phyloP scores from a whole-genome alignment of 2,888 invertebrate genomes.

The Antitype chi region DNA sequence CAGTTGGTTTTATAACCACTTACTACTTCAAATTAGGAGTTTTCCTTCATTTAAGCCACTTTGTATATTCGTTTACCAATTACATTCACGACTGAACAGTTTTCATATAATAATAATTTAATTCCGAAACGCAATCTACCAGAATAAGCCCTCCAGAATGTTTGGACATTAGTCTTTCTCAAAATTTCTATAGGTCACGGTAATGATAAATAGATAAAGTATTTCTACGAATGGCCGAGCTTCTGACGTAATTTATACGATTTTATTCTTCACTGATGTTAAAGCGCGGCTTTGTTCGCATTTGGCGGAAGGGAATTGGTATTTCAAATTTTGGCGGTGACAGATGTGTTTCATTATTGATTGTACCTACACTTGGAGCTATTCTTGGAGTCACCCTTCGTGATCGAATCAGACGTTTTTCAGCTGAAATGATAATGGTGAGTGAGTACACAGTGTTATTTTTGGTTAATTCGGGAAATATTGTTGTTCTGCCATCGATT shows the following conservation, averaged over 20 bases:
- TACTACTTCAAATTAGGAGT: background rate
- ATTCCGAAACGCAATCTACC: conserved; percentile 23
- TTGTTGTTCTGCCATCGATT: too few species aligned
- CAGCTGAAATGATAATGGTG: too few species aligned
- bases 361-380: background rate
- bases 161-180: conserved; percentile 69
- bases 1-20: too few species aligned
- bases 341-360: background rate
- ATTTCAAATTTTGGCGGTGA: conserved; percentile 31
- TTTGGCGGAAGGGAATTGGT: conserved; percentile 19
- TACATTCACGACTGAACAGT: background rate
- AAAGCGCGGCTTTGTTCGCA: conserved; percentile 33
- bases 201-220: conserved; percentile 71
- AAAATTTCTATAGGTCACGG: conserved; percentile 66
- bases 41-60: background rate
- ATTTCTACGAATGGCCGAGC: conserved; percentile 56
- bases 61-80: background rate
- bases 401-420: too few species aligned
- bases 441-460: too few species aligned
- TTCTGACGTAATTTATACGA: conserved; percentile 62
- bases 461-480: too few species aligned
- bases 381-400: too few species aligned
- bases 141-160: conserved; percentile 61
- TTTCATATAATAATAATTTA: background rate
- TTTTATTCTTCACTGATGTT: conserved; percentile 44